phyloP scores from a whole-genome alignment of 2,113 vertebrate genomes.

The Colius striatus region DNA sequence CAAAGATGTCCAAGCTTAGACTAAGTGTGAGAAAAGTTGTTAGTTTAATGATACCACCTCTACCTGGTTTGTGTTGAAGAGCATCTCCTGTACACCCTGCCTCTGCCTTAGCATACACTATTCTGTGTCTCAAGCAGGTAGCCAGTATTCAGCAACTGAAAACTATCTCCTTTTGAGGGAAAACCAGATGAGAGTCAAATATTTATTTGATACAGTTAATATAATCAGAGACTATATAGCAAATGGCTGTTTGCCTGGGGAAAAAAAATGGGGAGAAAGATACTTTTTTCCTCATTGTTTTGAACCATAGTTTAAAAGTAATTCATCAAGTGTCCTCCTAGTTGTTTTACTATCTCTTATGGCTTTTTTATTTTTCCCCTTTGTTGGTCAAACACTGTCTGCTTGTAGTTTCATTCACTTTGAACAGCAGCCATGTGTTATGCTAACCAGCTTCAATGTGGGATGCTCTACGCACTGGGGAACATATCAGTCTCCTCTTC shows the following conservation, averaged over 20 bases:
- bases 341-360: background rate
- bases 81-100: background rate
- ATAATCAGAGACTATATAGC: background rate
- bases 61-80: accelerated
- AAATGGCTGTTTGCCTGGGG: background rate
- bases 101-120: accelerated
- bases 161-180: background rate
- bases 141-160: background rate
- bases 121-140: background rate
- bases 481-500: background rate
- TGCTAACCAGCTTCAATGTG: background rate
- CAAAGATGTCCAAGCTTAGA: background rate
- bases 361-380: background rate
- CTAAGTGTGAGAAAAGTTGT: background rate
- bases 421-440: background rate
- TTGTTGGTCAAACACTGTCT: background rate
- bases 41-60: background rate
- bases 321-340: background rate
- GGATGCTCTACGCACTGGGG: background rate
- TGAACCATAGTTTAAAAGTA: background rate
- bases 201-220: background rate
- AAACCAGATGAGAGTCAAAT: background rate
- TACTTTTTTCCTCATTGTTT: background rate
- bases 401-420: background rate
- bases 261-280: background rate